Conservation (phyloP, 2,113 vertebrate genomes). For the Pristiophorus japonicus region DNA sequence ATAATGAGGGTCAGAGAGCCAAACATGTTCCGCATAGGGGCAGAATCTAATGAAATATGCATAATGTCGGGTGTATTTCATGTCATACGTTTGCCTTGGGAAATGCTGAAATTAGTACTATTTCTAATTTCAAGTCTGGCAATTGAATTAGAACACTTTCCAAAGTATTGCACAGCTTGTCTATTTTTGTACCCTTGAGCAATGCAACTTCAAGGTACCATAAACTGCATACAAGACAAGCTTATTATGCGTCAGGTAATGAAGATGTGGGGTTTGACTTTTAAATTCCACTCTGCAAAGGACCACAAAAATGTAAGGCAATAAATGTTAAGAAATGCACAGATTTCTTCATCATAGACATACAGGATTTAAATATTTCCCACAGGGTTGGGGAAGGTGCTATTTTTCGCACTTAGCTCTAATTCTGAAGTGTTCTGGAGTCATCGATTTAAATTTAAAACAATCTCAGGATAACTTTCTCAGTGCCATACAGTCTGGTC, state of each 20-base stretch:
- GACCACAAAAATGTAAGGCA: not conserved
- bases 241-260: not conserved
- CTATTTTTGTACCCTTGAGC: slow-evolving; percentile 31
- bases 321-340: not conserved
- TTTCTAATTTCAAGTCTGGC: slow-evolving; percentile 12
- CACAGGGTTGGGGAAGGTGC: not conserved
- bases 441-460: not conserved
- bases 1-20: slow-evolving; percentile 17
- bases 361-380: not conserved
- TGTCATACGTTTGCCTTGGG: slow-evolving; percentile 28
- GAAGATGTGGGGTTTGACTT: not conserved
- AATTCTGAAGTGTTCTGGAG: not conserved
- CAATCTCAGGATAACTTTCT: not conserved
- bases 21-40: slow-evolving; percentile 10
- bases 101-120: slow-evolving; percentile 30
- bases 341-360: not conserved
- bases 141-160: slow-evolving; percentile 22
- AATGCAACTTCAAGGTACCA: not conserved
- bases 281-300: not conserved
- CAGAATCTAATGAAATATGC: slow-evolving; percentile 25
- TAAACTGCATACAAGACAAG: not conserved
- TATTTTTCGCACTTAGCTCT: not conserved
- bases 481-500: not conserved
- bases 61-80: not conserved
- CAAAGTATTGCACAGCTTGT: slow-evolving; percentile 24